Conservation (phyloP, 2,113 vertebrate genomes). For the Gymnorhina tibicen region DNA sequence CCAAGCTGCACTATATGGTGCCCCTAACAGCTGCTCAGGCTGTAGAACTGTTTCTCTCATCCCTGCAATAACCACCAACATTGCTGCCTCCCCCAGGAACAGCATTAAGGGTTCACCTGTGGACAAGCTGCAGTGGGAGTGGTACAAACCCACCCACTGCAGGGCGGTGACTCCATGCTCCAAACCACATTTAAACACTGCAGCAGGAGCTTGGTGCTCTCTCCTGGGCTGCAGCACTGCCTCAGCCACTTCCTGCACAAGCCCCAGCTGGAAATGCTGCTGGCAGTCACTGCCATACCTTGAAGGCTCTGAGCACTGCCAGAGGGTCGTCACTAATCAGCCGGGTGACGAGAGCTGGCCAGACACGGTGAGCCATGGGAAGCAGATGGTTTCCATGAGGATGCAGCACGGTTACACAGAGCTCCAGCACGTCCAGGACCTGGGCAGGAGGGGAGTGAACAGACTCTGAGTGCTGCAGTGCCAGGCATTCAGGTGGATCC, state of each 20-base stretch:
- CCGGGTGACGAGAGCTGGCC: conserved; percentile 86
- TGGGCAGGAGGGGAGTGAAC: conserved; percentile 28
- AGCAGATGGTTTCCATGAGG: conserved; percentile 82
- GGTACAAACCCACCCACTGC: neutral
- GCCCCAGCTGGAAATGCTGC: neutral
- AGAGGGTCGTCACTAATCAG: conserved; percentile 86
- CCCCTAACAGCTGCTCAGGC: neutral
- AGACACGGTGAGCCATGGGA: conserved; percentile 88
- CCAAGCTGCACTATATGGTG: neutral
- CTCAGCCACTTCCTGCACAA: neutral
- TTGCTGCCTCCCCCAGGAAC: neutral
- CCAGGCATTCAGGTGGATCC: neutral
- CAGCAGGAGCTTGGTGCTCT: neutral
- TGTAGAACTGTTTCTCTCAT: neutral
- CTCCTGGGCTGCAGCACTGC: neutral
- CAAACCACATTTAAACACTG: neutral
- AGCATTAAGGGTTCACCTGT: neutral
- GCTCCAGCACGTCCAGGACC: conserved; percentile 86
- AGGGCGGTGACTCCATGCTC: neutral
- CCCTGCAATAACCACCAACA: neutral
- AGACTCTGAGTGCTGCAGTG: neutral
- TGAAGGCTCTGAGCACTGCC: conserved; percentile 87
- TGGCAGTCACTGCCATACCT: conserved; percentile 69
- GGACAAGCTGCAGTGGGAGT: neutral
- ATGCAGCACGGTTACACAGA: conserved; percentile 80